Base-by-base conservation (phyloP, 2,797 vertebrate species). In the Characodon lateralis region DNA sequence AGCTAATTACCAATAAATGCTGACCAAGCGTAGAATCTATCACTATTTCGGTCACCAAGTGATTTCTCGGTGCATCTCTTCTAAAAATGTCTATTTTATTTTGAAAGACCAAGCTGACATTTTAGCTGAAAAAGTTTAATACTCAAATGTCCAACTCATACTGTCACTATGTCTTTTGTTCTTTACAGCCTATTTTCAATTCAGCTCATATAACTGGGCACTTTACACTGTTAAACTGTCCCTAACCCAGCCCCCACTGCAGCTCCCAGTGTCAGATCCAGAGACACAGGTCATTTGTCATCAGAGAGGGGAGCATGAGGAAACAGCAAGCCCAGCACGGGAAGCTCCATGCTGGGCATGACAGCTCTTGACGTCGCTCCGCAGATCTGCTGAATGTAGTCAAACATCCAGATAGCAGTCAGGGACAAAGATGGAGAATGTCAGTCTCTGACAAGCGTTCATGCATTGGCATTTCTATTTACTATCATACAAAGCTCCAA, bases 241-340 rank as follows among this genome's bases (percentile, higher is more conserved):
- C 84, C 82, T 89, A 83, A 85, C 81, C 85, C 88, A 85, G 24
- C 90, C 92, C 87, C 86, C 80, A 76, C 83, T 14, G 78, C 87
- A 83, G 87, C 87, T 89, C 87, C 78, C 72, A 3, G 79, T 88
- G 93, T 92, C 92, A 89, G 91, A 92, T 92, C 83, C 76, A 43
- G 83, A 92, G 89, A 94, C 90, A 89, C 88, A 84, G 93, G 92
- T 94, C 93, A 93, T 94, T 94, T 92, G 91, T 94, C 94, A 93
- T 94, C 89, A 90, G 88, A 88, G 86, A 89, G 85, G 88, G 85
- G 84, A 83, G 89, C 80, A 82, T 24, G 74, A 79, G 86, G 91
- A 91, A 93, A 92, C 89, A 83, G 89, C 87, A 80, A 82, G 68
- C 87, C 91, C 90, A 90, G 92, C 90, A 89, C 75, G 85, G 78